These are phyloP conservation scores for Pomacea maculata DNA, from an alignment of 1,140 invertebrate species.

Conservation along the genomic window DNA sequence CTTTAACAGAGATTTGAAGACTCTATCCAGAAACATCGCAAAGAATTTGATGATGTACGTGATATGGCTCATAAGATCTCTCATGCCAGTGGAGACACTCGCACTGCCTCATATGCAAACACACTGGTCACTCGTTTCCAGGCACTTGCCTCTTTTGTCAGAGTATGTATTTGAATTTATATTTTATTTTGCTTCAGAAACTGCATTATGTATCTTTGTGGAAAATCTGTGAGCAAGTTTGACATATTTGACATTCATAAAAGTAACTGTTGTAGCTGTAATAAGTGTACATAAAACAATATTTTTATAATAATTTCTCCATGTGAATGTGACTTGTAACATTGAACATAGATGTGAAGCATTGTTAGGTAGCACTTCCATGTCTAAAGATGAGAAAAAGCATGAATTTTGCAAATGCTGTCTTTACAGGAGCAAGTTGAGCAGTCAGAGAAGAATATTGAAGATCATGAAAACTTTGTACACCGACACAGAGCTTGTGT, in stretches of 20 bases:
- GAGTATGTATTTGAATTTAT: constrained; percentile 35
- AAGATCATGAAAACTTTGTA: constrained; percentile 55
- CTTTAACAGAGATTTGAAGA: constrained; percentile 69
- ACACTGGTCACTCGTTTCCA: constrained; percentile 82
- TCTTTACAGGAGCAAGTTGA: constrained; percentile 53
- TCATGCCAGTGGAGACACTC: constrained; percentile 80
- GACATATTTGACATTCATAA: background rate
- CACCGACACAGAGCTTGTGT: constrained; percentile 61
- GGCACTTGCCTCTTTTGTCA: constrained; percentile 68
- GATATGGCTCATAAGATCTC: constrained; percentile 78
- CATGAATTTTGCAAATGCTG: background rate
- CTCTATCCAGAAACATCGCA: constrained; percentile 73
- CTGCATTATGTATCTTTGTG: too few relatives aligned
- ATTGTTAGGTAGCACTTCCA: too few relatives aligned
- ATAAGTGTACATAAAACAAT: background rate
- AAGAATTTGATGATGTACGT: constrained; percentile 75
- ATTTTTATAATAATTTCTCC: background rate
- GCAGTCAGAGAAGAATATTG: constrained; percentile 54
- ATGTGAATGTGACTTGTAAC: background rate
- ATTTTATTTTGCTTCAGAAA: background rate
- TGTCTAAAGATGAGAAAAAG: too few relatives aligned
- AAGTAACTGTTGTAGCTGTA: background rate
- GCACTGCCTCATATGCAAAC: constrained; percentile 80
- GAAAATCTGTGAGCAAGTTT: too few relatives aligned
- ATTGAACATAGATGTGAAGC: too few relatives aligned